Conservation (phyloP, 1,140 invertebrate genomes). For the Formica selysi region DNA sequence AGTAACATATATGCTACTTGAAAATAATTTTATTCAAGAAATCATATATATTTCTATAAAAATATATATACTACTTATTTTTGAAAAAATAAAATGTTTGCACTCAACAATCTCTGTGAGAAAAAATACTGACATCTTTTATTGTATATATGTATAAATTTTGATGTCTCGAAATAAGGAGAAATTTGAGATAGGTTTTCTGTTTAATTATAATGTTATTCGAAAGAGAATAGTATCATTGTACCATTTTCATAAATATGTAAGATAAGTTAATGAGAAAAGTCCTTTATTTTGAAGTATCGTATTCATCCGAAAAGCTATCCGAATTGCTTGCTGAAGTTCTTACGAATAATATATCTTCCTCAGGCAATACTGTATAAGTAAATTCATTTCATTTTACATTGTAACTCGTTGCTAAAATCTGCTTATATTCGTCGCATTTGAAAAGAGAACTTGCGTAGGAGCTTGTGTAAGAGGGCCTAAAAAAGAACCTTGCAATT, state of each 20-base stretch:
- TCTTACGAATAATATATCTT: neutral
- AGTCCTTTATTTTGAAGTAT: constrained; percentile 18
- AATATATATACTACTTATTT: neutral
- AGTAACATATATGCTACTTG: too few species aligned
- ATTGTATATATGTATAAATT: neutral
- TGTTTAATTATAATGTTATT: neutral
- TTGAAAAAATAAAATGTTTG: neutral
- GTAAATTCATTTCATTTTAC: constrained; percentile 30
- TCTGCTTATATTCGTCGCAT: constrained; percentile 7
- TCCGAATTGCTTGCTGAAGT: constrained; percentile 11
- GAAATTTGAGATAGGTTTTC: neutral
- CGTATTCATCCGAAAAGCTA: neutral
- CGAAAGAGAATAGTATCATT: neutral
- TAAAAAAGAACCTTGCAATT: neutral
- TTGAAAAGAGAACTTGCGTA: neutral
- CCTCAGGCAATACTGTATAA: neutral
- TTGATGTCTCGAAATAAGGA: neutral
- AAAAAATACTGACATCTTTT: neutral
- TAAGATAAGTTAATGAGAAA: neutral
- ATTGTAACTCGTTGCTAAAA: constrained; percentile 1
- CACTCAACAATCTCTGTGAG: neutral
- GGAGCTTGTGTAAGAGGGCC: neutral
- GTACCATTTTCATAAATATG: neutral
- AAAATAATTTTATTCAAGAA: neutral
- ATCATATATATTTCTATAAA: neutral